These are phyloP conservation scores for Choloepus didactylus DNA, from an alignment of 2,797 vertebrate species.

Conservation along the genomic window DNA sequence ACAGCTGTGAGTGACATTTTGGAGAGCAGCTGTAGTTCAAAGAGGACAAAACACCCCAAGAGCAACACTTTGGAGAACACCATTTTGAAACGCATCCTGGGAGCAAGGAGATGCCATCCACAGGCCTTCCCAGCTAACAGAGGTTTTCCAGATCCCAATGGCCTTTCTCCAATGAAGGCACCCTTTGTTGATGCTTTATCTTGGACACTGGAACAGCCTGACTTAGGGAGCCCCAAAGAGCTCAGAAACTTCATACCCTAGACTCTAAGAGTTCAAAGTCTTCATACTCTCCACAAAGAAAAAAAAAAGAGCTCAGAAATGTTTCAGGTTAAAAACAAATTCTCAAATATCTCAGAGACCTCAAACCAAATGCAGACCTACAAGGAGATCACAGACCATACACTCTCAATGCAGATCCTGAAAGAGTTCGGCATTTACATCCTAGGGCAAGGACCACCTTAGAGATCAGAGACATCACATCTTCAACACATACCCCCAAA, in stretches of 20 bases:
- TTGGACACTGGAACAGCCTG: too few species aligned
- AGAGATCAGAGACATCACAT: not conserved
- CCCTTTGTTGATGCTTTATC: too few species aligned
- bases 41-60: too few species aligned
- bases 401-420: not conserved
- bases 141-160: too few species aligned
- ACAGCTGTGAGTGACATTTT: too few species aligned
- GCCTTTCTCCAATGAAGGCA: too few species aligned
- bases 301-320: not conserved
- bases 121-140: too few species aligned
- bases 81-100: too few species aligned
- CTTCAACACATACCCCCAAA: not conserved
- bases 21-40: too few species aligned
- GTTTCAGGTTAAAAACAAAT: not conserved
- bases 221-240: not conserved
- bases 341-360: not conserved
- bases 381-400: not conserved
- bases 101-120: too few species aligned
- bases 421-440: not conserved
- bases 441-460: not conserved
- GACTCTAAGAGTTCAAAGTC: not conserved
- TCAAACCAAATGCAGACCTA: not conserved
- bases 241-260: not conserved
- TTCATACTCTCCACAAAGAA: not conserved
- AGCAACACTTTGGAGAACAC: too few species aligned